Base-by-base conservation (phyloP, 2,797 vertebrate species). In the Hydrocynus forskahlii region DNA sequence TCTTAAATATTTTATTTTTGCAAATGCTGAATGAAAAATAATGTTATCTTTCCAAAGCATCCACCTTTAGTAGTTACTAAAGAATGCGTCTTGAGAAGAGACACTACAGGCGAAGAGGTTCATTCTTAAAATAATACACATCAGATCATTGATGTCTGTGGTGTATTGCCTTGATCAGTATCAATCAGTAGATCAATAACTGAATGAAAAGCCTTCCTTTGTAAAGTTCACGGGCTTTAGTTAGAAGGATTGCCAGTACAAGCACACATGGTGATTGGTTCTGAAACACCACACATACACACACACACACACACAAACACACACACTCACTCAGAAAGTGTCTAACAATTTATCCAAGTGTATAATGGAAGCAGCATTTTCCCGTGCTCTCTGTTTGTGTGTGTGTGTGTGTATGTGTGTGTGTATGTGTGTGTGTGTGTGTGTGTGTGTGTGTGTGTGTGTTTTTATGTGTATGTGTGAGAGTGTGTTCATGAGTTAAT, bases 301-400 rank as follows among this genome's bases (percentile, higher is more conserved):
- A 64, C 54, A 40, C 67, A 76, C 62, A 73, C 89, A 92, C 91
- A 91, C 77, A 87, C 77, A 77, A 66, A 72, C 64, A 83, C 81
- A 81, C 68, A 69, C 52, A 73, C 78, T 79, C 60, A 69, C 48
- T 76, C 59, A 72, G 43, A 52, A 83, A 68, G 70, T 79, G 75
- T 74, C 80, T 77, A 85, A 82, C 80, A 78, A 77, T 79, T 86
- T 45, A 86, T 74, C 78, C 35, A 35, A 75, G 70, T 43, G 75
- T 63, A 71, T 79, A 21, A 14, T 63, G 77, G 80, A 85, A 85
- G 80, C 50, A 7, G 25, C 54, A 78, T 79, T 82, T 87, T 87
- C 84, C 82, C 71, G 82, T 50, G 48, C 82, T 81, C 77, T 78
- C 19, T 16, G 72, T 70, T 76, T 19, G 8, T 54, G 60, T 29